These are phyloP conservation scores for Larimichthys polyactis DNA, from an alignment of 2,113 vertebrate genomes.

Conservation along the genomic window DNA sequence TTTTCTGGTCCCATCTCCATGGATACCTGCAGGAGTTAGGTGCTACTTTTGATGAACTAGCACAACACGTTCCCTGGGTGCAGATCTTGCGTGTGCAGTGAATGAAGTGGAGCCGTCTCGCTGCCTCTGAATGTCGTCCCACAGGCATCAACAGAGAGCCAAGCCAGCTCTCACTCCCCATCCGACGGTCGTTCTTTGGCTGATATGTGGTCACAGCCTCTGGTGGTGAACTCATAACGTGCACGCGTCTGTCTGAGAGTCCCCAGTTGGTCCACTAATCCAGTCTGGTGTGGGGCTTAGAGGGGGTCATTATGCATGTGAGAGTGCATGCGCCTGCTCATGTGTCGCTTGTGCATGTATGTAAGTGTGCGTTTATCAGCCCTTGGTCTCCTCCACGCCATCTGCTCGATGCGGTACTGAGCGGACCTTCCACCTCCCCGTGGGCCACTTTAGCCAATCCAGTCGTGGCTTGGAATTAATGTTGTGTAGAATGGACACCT, in stretches of 20 bases:
- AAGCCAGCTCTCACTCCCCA: not conserved
- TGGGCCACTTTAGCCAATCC: slow-evolving; percentile 31
- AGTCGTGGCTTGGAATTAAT: slow-evolving; percentile 57
- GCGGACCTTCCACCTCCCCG: slow-evolving; percentile 34
- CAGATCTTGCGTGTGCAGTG: not conserved
- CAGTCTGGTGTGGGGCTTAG: slow-evolving; percentile 23
- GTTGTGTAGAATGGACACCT: not conserved
- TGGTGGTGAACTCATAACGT: not conserved
- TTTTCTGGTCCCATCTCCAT: no score
- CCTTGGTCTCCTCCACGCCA: slow-evolving; percentile 41
- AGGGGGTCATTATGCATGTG: slow-evolving; percentile 19
- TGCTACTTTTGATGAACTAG: slow-evolving; percentile 20
- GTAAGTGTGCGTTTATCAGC: not conserved
- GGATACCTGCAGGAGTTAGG: not conserved
- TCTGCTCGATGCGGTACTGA: slow-evolving; percentile 49
- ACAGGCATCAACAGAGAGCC: not conserved
- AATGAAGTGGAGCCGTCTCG: not conserved
- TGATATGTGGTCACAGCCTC: slow-evolving; percentile 8
- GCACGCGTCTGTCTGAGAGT: not conserved
- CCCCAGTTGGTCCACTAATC: slow-evolving; percentile 27
- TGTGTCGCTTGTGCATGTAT: slow-evolving; percentile 5
- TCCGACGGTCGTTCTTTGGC: not conserved
- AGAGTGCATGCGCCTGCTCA: not conserved
- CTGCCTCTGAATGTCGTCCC: not conserved
- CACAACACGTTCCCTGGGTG: not conserved